Evolutionary conservation across 1,140 invertebrate genomes (phyloP).

Genomic region (Pogonomyrmex barbatus): DNA sequence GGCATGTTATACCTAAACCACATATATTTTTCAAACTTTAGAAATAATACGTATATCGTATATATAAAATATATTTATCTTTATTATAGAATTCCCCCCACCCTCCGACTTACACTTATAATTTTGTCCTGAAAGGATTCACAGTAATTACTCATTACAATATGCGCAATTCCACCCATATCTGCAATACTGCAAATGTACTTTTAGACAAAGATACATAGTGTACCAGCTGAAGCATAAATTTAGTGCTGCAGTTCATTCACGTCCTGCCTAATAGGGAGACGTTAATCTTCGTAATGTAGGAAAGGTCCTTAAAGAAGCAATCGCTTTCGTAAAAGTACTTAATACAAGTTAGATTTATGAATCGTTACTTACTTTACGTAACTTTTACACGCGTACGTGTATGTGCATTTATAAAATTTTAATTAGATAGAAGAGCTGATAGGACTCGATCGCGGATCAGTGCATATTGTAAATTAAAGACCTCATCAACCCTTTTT

Average conservation of each 20-base stretch:
- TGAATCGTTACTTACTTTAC: not conserved
- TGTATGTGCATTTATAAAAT: not conserved
- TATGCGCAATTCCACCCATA: not conserved
- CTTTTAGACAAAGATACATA: slow-evolving; percentile 9
- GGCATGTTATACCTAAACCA: not conserved
- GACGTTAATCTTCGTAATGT: slow-evolving; percentile 32
- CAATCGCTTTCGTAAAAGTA: not conserved
- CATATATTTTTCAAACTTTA: slow-evolving; percentile 4
- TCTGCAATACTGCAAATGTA: slow-evolving; percentile 17
- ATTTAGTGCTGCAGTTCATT: slow-evolving; percentile 48
- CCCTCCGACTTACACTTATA: not conserved
- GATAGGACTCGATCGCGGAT: too few relatives aligned
- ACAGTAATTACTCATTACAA: not conserved
- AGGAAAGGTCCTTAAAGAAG: not conserved
- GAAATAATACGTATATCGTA: not conserved
- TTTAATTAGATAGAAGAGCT: too few relatives aligned
- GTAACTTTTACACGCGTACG: too few relatives aligned
- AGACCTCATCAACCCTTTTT: too few relatives aligned
- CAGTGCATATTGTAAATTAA: too few relatives aligned
- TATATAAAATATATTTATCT: not conserved
- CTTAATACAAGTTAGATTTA: slow-evolving; percentile 17
- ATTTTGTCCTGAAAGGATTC: not conserved
- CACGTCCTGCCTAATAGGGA: slow-evolving; percentile 33
- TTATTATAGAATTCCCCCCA: not conserved
- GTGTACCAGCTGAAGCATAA: slow-evolving; percentile 30